Evolutionary conservation across 2,888 invertebrate genomes (phyloP), one percentile per base, ranked within the genome.

Genomic region (Icerya purchasi): DNA sequence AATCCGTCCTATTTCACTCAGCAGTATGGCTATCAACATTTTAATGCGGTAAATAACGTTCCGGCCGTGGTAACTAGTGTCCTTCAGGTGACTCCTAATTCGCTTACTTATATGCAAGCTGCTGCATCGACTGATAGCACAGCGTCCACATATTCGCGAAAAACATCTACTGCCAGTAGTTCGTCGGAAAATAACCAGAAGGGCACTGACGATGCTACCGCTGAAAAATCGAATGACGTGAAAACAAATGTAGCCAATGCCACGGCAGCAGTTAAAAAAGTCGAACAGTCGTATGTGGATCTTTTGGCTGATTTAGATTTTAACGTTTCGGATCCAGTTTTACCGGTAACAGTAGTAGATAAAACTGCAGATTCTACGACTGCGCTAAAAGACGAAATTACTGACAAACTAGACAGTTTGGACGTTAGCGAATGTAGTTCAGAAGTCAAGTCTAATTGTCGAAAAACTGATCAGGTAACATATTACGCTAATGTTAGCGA

Each of bases 231-330:
- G 36, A 53, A 25, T 10, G 56, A 56, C 50, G 50, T 24, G 50
- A 60, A 59, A 59, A 62, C 67, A 55, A 54, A 64, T 49, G 63
- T 67, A 63, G 49, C 63, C 22, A 54, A 61, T 57, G 53, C n/a
- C n/a, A n/a, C n/a, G n/a, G n/a, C n/a, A n/a, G n/a, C n/a, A n/a
- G 65, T 58, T 10, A 23, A 54, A 50, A 36, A 36, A 36, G 14
- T 36, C 36, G 36, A 36, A 36, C 58, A 67, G 54, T 75, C 77
- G 5, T 79, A 81, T 59, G 76, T 84, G 56, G 88, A 88, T 72
- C 73, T 88, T 36, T 70, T 88, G 5, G 81, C 85, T 0, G 87
- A 83, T 56, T 77, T 88, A 54, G 86, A 87, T 69, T 83, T 85
- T 65, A 77, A 80, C 14, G 77, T 83, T 18, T 78, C 77, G 67